Conservation (phyloP, 2,888 invertebrate species). For the Papilio gigon region DNA sequence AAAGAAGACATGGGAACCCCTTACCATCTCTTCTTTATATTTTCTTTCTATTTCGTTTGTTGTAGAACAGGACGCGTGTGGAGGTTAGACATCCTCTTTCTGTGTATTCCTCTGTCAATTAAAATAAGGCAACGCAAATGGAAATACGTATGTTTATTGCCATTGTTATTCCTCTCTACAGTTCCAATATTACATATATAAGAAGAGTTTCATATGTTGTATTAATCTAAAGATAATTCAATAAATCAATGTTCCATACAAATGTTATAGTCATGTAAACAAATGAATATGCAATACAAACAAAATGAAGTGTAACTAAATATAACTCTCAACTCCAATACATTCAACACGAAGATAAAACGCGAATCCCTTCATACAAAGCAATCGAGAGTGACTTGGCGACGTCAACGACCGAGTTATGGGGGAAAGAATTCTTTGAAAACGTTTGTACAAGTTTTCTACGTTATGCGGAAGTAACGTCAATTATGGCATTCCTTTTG, state of each 20-base stretch:
- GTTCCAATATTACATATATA: too few species aligned
- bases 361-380: conserved; percentile 54
- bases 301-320: conserved; percentile 48
- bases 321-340: conserved; percentile 55
- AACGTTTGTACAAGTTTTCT: conserved; percentile 3
- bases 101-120: too few species aligned
- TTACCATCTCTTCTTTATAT: too few species aligned
- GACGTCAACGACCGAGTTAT: conserved; percentile 43
- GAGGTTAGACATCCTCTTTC: too few species aligned
- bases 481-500: conserved; percentile 2
- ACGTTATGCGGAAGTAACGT: conserved; percentile 30
- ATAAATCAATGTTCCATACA: not conserved
- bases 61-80: too few species aligned
- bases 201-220: not conserved
- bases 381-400: conserved; percentile 37
- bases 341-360: conserved; percentile 61
- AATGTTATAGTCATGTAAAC: not conserved
- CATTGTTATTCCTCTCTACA: too few species aligned
- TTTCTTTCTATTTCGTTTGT: too few species aligned
- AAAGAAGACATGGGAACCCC: too few species aligned
- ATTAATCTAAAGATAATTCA: not conserved
- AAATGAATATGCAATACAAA: conserved; percentile 6
- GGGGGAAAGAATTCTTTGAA: conserved; percentile 38
- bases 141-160: too few species aligned
- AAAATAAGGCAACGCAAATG: too few species aligned